Conservation (phyloP, 2,888 invertebrate genomes). For the Branchipolynoe longqiensis region DNA sequence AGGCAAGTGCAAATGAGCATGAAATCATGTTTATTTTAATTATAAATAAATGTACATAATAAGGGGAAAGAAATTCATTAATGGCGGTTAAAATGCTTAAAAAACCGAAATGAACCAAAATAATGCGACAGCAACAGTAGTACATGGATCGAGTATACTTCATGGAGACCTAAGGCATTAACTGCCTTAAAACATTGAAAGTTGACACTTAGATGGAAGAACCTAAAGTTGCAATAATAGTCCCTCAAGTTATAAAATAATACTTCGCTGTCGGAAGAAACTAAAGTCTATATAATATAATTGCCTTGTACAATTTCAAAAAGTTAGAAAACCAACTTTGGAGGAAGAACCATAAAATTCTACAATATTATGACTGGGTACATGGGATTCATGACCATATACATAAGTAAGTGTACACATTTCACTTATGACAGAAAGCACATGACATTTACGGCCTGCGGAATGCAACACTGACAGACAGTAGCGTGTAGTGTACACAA, state of each 20-base stretch:
- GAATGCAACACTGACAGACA: constrained; percentile 43
- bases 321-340: background rate
- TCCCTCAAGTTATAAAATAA: too few species aligned
- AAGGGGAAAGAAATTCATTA: too few species aligned
- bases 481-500: constrained; percentile 16
- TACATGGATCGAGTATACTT: background rate
- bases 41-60: too few species aligned
- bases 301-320: background rate
- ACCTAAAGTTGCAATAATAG: background rate
- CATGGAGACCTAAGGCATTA: background rate
- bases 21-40: too few species aligned
- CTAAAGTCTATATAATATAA: too few species aligned
- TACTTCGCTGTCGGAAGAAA: too few species aligned
- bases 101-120: too few species aligned
- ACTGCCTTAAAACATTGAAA: background rate
- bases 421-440: constrained; percentile 17
- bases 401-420: constrained; percentile 25
- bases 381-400: constrained; percentile 28
- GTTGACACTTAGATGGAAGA: background rate
- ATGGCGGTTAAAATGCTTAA: too few species aligned
- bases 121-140: background rate
- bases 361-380: constrained; percentile 14
- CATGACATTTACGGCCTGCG: constrained; percentile 2
- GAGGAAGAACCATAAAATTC: background rate
- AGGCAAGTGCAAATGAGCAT: too few species aligned